Conservation (phyloP, 2,797 vertebrate species). For the Rhinophrynus dorsalis region DNA sequence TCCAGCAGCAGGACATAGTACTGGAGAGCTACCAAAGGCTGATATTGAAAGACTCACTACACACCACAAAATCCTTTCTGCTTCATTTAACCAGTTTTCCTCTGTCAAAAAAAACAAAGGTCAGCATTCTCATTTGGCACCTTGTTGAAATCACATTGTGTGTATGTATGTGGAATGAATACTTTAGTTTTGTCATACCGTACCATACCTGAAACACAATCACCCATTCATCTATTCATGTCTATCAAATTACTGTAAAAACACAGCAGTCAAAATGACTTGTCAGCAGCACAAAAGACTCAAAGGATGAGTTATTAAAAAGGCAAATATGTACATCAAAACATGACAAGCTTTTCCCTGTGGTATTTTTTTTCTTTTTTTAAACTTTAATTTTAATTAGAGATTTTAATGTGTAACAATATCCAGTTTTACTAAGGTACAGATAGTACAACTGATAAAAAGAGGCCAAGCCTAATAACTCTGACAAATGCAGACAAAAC, state of each 20-base stretch:
- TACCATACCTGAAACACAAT: background rate
- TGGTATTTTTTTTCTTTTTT: no score
- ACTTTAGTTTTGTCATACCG: background rate
- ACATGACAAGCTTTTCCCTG: no score
- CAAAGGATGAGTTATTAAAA: no score
- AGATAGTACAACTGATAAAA: no score
- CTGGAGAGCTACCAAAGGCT: background rate
- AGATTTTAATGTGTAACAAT: no score
- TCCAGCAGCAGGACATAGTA: background rate
- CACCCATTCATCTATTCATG: background rate
- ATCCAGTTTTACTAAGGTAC: no score
- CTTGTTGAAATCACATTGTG: constrained; percentile 18
- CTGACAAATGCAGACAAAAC: no score
- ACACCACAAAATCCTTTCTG: constrained; percentile 1
- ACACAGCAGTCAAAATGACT: background rate
- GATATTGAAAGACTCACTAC: constrained; percentile 3
- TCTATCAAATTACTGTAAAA: background rate
- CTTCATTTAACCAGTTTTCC: constrained; percentile 20
- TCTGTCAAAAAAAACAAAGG: constrained; percentile 12
- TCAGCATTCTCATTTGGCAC: constrained; percentile 6
- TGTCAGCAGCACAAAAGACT: background rate
- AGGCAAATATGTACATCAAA: no score
- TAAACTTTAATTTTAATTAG: no score
- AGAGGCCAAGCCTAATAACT: no score
- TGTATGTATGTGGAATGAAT: no score